Evolutionary conservation across 2,888 invertebrate genomes (phyloP).

Genomic region (Hydropsyche betteni): DNA sequence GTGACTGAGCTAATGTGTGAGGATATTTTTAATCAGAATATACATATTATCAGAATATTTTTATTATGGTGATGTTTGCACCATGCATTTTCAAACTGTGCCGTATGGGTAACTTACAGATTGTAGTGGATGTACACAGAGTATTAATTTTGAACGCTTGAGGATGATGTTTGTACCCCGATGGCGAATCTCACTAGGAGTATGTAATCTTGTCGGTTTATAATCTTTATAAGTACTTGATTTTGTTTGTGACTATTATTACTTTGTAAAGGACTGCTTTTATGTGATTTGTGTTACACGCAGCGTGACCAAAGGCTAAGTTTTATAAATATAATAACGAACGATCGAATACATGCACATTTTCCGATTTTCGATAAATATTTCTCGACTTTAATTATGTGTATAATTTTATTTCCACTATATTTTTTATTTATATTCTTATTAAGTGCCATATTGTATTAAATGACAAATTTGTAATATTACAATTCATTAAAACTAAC

Average conservation of each 20-base stretch:
- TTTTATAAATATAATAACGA: conserved; percentile 45
- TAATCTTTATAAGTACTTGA: too few relatives aligned
- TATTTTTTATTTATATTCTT: conserved; percentile 48
- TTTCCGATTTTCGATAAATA: conserved; percentile 47
- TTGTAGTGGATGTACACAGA: too few relatives aligned
- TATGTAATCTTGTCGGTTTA: too few relatives aligned
- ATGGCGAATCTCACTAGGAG: too few relatives aligned
- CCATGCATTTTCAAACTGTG: too few relatives aligned
- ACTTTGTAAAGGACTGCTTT: conserved; percentile 43
- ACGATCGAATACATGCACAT: conserved; percentile 51
- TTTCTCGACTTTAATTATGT: conserved; percentile 10
- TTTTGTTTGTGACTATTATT: too few relatives aligned
- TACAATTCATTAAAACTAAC: conserved; percentile 52
- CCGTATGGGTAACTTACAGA: too few relatives aligned
- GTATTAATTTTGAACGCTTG: too few relatives aligned
- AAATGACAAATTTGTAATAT: conserved; percentile 52
- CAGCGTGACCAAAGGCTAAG: conserved; percentile 51
- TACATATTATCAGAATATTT: conserved; percentile 7
- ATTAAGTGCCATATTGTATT: conserved; percentile 52
- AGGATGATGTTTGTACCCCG: too few relatives aligned
- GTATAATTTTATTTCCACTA: conserved; percentile 43
- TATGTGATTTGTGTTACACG: conserved; percentile 50
- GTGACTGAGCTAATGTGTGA: background rate
- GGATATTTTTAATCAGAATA: conserved; percentile 6
- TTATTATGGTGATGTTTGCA: too few relatives aligned